phyloP scores from a whole-genome alignment of 1,140 invertebrate species.

The Vanessa atalanta region DNA sequence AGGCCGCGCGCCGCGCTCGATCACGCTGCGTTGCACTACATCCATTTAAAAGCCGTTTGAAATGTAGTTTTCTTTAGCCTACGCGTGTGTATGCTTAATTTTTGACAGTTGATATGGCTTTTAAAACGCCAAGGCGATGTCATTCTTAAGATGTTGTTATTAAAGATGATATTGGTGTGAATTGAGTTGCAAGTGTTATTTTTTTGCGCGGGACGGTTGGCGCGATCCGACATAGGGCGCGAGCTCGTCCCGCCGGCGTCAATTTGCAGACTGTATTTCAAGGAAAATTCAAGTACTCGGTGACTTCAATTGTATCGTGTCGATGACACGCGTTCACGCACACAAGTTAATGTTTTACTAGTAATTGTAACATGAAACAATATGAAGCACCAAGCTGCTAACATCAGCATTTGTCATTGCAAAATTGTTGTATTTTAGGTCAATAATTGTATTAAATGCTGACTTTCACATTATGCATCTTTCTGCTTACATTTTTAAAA shows the following conservation, averaged over 20 bases:
- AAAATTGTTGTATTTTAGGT: slow-evolving; percentile 46
- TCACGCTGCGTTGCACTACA: slow-evolving; percentile 68
- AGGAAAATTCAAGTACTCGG: slow-evolving; percentile 67
- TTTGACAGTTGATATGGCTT: slow-evolving; percentile 79
- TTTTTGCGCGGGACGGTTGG: slow-evolving; percentile 78
- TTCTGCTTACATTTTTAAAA: slow-evolving; percentile 36
- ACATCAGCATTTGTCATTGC: slow-evolving; percentile 33
- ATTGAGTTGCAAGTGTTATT: slow-evolving; percentile 55
- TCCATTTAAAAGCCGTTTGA: slow-evolving; percentile 74
- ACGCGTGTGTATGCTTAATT: slow-evolving; percentile 79
- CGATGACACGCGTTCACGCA: slow-evolving; percentile 45
- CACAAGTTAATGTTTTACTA: slow-evolving; percentile 42
- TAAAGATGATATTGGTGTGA: slow-evolving; percentile 68
- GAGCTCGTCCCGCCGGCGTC: slow-evolving; percentile 60
- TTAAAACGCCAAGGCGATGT: slow-evolving; percentile 58
- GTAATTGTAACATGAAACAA: slow-evolving; percentile 35
- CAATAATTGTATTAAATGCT: slow-evolving; percentile 50
- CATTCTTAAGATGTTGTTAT: slow-evolving; percentile 55
- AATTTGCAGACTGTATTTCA: slow-evolving; percentile 66
- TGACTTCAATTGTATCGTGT: slow-evolving; percentile 39
- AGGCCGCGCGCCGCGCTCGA: slow-evolving; percentile 73
- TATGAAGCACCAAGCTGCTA: slow-evolving; percentile 14
- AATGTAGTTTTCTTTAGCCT: slow-evolving; percentile 75
- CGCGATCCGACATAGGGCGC: slow-evolving; percentile 60
- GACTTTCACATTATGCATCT: slow-evolving; percentile 58